phyloP scores from a whole-genome alignment of 2,113 vertebrate genomes.

The Otolemur garnettii region DNA sequence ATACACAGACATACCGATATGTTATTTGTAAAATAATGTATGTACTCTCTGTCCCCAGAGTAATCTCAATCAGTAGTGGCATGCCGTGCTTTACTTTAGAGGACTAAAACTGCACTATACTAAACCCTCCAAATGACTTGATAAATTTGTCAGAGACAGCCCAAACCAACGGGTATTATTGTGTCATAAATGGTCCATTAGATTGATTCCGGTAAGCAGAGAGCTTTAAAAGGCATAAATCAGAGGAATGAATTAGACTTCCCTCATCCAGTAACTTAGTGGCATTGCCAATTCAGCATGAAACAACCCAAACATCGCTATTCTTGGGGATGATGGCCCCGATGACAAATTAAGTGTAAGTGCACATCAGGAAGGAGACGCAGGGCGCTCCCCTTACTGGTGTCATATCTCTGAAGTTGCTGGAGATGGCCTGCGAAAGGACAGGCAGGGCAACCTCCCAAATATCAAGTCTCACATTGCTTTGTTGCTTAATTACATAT shows the following conservation, averaged over 20 bases:
- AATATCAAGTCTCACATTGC: conserved; percentile 55
- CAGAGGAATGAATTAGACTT: conserved; percentile 68
- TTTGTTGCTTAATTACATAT: conserved; percentile 55
- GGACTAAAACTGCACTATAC: conserved; percentile 65
- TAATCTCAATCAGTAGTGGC: conserved; percentile 57
- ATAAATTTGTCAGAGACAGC: conserved; percentile 73
- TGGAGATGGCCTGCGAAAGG: neutral
- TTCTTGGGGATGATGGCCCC: conserved; percentile 21
- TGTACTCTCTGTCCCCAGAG: conserved; percentile 51
- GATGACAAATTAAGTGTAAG: conserved; percentile 57
- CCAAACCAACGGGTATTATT: conserved; percentile 75
- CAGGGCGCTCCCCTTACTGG: neutral
- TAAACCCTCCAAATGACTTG: conserved; percentile 67
- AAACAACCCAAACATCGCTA: conserved; percentile 23
- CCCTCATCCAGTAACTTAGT: conserved; percentile 30
- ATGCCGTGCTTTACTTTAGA: conserved; percentile 46
- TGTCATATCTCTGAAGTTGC: conserved; percentile 55
- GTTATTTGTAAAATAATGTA: conserved; percentile 52
- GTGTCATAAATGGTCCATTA: conserved; percentile 74
- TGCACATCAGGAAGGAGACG: conserved; percentile 45
- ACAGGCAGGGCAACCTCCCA: conserved; percentile 55
- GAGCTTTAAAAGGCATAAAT: conserved; percentile 64
- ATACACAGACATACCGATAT: neutral
- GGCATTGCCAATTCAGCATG: neutral
- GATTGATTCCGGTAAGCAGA: conserved; percentile 54